Evolutionary conservation across 2,888 invertebrate genomes (phyloP).

Genomic region (Drosophila ochracea): DNA sequence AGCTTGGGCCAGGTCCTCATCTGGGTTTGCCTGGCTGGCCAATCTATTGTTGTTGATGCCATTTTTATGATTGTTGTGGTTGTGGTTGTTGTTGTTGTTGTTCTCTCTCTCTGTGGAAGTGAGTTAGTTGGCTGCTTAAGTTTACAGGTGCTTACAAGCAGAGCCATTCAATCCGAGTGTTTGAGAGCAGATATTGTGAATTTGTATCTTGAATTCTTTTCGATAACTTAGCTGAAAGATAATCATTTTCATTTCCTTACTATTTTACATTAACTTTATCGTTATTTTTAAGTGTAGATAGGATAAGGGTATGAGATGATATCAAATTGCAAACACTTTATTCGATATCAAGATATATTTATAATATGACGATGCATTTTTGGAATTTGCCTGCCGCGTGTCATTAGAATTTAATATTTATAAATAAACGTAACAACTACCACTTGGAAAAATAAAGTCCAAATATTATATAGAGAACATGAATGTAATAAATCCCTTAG

Average conservation of each 20-base stretch:
- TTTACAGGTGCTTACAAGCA: constrained; percentile 63
- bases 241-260: too few relatives aligned
- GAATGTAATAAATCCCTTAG: not conserved
- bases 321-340: not conserved
- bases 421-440: not conserved
- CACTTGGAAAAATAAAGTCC: not conserved
- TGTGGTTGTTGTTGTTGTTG: constrained; percentile 16
- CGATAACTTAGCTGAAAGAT: not conserved
- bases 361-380: not conserved
- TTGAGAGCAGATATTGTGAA: not conserved
- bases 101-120: not conserved
- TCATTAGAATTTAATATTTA: too few relatives aligned
- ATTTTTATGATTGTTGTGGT: constrained; percentile 11
- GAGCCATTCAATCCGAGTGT: constrained; percentile 22
- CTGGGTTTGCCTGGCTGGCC: constrained; percentile 30
- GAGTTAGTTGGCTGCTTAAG: constrained; percentile 44
- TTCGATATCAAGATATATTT: not conserved
- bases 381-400: not conserved
- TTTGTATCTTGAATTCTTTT: not conserved
- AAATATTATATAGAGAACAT: not conserved
- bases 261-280: not conserved
- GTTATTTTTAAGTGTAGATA: not conserved
- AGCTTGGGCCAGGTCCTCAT: constrained; percentile 39
- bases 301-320: not conserved
- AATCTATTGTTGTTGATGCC: constrained; percentile 18